These are phyloP conservation scores for Sparidentex hasta DNA, from an alignment of 2,797 vertebrate species.

Conservation along the genomic window DNA sequence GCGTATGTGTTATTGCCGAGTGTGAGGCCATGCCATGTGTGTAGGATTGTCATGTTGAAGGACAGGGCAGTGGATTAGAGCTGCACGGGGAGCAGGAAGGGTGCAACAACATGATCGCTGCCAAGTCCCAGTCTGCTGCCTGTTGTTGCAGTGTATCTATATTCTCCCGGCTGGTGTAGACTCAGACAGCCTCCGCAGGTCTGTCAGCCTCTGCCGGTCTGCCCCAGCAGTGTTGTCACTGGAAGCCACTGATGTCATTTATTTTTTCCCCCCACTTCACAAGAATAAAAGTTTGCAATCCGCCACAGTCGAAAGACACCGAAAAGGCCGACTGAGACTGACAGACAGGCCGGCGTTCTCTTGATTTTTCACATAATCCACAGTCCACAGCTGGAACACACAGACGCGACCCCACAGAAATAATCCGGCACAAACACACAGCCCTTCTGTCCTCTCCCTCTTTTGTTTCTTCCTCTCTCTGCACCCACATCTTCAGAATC, in stretches of 20 bases:
- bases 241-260: neutral
- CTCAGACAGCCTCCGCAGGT: slow-evolving; percentile 23
- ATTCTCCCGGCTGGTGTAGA: slow-evolving; percentile 34
- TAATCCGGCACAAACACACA: slow-evolving; percentile 76
- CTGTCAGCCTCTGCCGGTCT: slow-evolving; percentile 13
- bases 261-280: neutral
- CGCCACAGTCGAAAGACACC: slow-evolving; percentile 20
- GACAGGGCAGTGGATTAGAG: slow-evolving; percentile 77
- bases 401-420: slow-evolving; percentile 64
- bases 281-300: slow-evolving; percentile 33
- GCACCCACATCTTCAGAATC: slow-evolving; percentile 12
- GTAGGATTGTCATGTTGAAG: slow-evolving; percentile 74
- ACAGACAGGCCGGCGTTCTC: slow-evolving; percentile 60
- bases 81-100: slow-evolving; percentile 64
- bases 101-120: slow-evolving; percentile 67
- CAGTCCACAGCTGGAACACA: slow-evolving; percentile 76
- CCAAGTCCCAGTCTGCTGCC: slow-evolving; percentile 62
- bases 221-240: slow-evolving; percentile 19
- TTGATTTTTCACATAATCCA: slow-evolving; percentile 77
- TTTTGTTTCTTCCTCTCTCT: slow-evolving; percentile 42
- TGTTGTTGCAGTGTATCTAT: slow-evolving; percentile 50
- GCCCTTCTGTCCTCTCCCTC: slow-evolving; percentile 44
- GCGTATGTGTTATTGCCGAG: slow-evolving; percentile 51
- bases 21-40: slow-evolving; percentile 65
- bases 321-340: slow-evolving; percentile 50